Evolutionary conservation across 2,797 vertebrate genomes (phyloP).

Genomic region (Pangasius sanitwongsei): DNA sequence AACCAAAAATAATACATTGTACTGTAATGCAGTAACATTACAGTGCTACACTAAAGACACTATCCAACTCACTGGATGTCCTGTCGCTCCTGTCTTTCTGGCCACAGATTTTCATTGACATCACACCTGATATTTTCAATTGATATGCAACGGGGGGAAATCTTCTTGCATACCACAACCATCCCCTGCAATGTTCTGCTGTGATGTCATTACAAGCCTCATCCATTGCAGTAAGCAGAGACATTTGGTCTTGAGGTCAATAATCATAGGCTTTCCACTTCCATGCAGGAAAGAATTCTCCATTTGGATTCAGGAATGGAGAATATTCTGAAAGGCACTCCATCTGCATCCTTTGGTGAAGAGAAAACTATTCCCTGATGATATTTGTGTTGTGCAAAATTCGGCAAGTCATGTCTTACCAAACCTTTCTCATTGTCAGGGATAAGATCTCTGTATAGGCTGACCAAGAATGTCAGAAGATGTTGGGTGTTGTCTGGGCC

Average conservation of each 20-base stretch:
- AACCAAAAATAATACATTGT: not conserved
- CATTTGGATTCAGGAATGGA: not conserved
- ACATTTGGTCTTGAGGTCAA: not conserved
- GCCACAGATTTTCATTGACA: not conserved
- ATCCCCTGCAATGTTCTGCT: slow-evolving; percentile 2
- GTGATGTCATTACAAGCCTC: not conserved
- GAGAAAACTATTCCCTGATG: not conserved
- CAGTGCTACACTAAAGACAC: not conserved
- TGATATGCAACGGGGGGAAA: not conserved
- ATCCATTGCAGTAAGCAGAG: not conserved
- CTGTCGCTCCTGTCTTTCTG: not conserved
- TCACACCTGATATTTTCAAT: not conserved
- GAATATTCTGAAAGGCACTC: not conserved
- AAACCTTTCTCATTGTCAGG: not conserved
- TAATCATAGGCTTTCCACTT: not conserved
- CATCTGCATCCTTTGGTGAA: not conserved
- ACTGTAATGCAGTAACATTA: not conserved
- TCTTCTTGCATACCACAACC: not conserved
- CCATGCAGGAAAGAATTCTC: not conserved
- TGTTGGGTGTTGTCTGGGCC: not conserved
- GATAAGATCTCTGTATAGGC: slow-evolving; percentile 6
- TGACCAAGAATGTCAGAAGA: slow-evolving; percentile 23
- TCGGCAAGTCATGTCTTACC: not conserved
- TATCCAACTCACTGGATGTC: not conserved
- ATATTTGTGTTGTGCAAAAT: not conserved